Evolutionary conservation across 2,888 invertebrate species (phyloP).

Genomic region (Neoscelio sp.): DNA sequence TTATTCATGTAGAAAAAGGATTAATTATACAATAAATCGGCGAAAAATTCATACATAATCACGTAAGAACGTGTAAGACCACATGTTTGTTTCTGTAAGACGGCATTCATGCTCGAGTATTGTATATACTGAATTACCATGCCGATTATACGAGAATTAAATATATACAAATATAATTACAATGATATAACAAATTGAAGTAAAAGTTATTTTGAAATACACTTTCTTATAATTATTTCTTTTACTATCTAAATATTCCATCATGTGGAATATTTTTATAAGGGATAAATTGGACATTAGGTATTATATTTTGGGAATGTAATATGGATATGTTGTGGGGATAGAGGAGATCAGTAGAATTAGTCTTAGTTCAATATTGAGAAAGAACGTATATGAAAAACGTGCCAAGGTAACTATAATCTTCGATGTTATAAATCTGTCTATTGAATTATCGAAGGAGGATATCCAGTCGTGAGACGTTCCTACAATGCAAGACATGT

Average conservation of each 20-base stretch:
- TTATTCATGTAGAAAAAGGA: conserved; percentile 11
- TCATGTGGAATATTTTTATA: conserved; percentile 4
- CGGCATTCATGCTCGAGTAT: conserved; percentile 14
- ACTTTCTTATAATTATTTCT: too few species aligned
- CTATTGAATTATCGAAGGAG: conserved; percentile 39
- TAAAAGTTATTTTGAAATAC: too few species aligned
- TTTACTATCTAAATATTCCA: too few species aligned
- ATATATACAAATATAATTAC: neutral
- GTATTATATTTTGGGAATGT: too few species aligned
- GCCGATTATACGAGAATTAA: neutral
- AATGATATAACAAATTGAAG: conserved; percentile 5
- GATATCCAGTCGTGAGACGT: conserved; percentile 56
- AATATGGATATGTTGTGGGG: too few species aligned
- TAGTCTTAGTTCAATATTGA: too few species aligned
- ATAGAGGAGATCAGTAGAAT: too few species aligned
- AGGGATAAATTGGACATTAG: too few species aligned
- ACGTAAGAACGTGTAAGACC: conserved; percentile 13
- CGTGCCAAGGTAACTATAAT: conserved; percentile 19
- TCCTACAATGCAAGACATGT: conserved; percentile 68
- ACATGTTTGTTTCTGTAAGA: conserved; percentile 17
- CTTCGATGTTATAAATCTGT: conserved; percentile 45
- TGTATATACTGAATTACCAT: conserved; percentile 11
- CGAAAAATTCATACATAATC: conserved; percentile 20
- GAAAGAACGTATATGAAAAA: too few species aligned
- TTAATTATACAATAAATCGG: conserved; percentile 42